phyloP scores from a whole-genome alignment of 2,888 invertebrate species.

The Brachycybe producta region DNA sequence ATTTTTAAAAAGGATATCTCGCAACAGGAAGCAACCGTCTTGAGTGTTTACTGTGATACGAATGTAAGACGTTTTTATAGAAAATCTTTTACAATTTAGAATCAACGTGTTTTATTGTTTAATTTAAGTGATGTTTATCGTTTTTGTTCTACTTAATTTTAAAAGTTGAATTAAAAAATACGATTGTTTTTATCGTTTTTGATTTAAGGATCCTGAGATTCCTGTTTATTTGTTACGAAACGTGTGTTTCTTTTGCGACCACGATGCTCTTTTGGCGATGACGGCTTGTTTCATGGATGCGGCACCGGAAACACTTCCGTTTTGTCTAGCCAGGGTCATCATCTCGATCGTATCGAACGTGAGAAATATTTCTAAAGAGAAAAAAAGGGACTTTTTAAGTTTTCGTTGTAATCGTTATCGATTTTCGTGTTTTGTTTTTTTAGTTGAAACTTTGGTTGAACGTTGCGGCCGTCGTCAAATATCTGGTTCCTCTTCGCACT shows the following conservation, averaged over 20 bases:
- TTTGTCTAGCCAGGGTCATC: slow-evolving; percentile 80
- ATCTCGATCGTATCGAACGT: slow-evolving; percentile 78
- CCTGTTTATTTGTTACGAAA: slow-evolving; percentile 78
- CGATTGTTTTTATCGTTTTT: too few relatives aligned
- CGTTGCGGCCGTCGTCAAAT: slow-evolving; percentile 73
- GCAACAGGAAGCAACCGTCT: slow-evolving; percentile 65
- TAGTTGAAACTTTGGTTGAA: slow-evolving; percentile 80
- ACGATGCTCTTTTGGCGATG: slow-evolving; percentile 77
- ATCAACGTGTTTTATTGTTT: too few relatives aligned
- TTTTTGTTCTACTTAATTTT: too few relatives aligned
- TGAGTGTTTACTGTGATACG: slow-evolving; percentile 74
- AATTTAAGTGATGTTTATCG: too few relatives aligned
- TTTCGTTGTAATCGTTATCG: background rate
- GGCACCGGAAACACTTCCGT: slow-evolving; percentile 58
- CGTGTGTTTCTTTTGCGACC: slow-evolving; percentile 85
- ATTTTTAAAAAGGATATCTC: slow-evolving; percentile 47
- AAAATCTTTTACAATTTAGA: too few relatives aligned
- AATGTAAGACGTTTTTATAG: slow-evolving; percentile 31
- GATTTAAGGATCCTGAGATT: slow-evolving; percentile 71
- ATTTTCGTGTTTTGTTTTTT: slow-evolving; percentile 15
- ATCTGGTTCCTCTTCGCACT: slow-evolving; percentile 73
- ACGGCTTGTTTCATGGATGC: slow-evolving; percentile 68
- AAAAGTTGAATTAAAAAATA: too few relatives aligned
- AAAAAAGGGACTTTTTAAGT: too few relatives aligned
- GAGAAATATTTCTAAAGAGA: slow-evolving; percentile 25